Percentiles rank a stretch among this genome's conserved stretches.
Evolutionary conservation across 2,888 invertebrate genomes (phyloP).

Genomic region (Lottia scabra): DNA sequence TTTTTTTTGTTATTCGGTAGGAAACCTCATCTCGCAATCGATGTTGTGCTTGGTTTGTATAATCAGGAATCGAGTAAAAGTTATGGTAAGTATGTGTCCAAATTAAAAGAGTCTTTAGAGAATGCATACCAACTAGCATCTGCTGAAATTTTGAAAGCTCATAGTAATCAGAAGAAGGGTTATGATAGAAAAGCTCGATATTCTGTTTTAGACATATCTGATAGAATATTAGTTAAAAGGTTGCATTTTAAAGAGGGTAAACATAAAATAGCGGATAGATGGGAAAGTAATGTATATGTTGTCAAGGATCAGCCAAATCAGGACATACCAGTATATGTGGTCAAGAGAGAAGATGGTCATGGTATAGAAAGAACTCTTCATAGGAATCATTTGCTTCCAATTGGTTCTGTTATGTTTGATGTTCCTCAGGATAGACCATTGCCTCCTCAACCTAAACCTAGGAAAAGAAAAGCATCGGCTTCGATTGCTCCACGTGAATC

Average conservation of each 20-base stretch:
- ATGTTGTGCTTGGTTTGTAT: background rate
- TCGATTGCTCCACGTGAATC: background rate
- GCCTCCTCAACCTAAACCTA: background rate
- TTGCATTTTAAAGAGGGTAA: too few species aligned
- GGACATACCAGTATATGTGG: too few species aligned
- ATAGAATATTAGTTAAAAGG: too few species aligned
- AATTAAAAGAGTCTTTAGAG: too few species aligned
- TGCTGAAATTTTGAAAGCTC: too few species aligned
- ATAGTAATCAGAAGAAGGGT: too few species aligned
- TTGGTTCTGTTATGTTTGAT: background rate
- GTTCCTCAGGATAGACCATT: background rate
- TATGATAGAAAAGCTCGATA: too few species aligned
- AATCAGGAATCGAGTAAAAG: conserved; percentile 8
- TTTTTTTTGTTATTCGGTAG: conserved; percentile 29
- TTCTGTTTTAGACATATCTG: too few species aligned
- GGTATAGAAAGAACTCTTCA: background rate
- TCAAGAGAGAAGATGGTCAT: background rate
- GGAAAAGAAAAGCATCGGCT: background rate
- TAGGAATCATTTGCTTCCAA: background rate
- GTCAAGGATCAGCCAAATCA: too few species aligned
- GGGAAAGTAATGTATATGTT: too few species aligned
- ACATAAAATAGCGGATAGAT: too few species aligned
- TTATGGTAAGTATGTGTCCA: background rate
- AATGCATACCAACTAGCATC: too few species aligned
- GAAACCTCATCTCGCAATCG: conserved; percentile 12